These are phyloP conservation scores for Acleris sparsana DNA, from an alignment of 2,888 invertebrate genomes.

Conservation along the genomic window DNA sequence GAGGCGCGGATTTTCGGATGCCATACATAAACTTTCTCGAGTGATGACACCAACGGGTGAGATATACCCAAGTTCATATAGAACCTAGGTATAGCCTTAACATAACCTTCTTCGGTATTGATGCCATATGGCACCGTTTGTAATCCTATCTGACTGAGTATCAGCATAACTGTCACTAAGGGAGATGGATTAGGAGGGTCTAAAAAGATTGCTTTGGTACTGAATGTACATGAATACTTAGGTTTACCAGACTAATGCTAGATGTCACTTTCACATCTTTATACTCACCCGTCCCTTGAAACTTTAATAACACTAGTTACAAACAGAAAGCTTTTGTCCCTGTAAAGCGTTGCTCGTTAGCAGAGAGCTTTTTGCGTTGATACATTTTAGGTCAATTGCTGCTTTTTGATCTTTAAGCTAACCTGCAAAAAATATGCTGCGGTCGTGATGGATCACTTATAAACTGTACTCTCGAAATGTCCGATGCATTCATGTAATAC, in stretches of 20 bases:
- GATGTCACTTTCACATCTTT: background rate
- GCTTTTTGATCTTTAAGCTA: conserved; percentile 7
- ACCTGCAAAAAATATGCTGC: background rate
- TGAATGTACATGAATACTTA: background rate
- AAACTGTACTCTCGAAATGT: too few relatives aligned
- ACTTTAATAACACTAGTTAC: conserved; percentile 24
- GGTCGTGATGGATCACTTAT: too few relatives aligned
- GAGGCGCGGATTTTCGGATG: conserved; percentile 9
- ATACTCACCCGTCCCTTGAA: background rate
- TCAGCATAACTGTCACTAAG: too few relatives aligned
- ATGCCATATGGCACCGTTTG: too few relatives aligned
- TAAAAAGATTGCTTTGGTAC: too few relatives aligned
- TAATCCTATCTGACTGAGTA: too few relatives aligned
- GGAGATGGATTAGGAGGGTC: too few relatives aligned
- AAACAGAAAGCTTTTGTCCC: conserved; percentile 21
- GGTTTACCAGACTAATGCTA: background rate
- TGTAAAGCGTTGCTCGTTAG: conserved; percentile 32
- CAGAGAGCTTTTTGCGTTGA: conserved; percentile 24
- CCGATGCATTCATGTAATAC: too few relatives aligned
- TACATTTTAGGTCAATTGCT: conserved; percentile 34
- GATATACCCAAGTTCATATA: too few relatives aligned
- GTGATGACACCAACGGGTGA: background rate
- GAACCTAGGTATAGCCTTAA: too few relatives aligned
- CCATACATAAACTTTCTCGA: background rate
- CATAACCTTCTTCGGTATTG: too few relatives aligned